A percentile compares a stretch with the other conserved stretches of the same genome.
phyloP scores from a whole-genome alignment of 2,888 invertebrate species.

The Caenorhabditis sp. region DNA sequence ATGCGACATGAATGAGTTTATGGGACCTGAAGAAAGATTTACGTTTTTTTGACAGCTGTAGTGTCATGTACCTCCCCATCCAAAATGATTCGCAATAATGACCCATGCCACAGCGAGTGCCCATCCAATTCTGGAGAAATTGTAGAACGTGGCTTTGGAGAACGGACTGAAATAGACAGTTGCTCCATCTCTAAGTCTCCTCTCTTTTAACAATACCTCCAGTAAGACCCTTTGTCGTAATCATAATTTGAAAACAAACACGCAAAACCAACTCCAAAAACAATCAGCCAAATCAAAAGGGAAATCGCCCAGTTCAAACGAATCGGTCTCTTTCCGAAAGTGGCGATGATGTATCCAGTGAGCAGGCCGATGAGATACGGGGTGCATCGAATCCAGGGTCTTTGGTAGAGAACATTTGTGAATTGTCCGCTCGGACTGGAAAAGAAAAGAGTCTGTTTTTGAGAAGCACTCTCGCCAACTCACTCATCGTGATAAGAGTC shows the following conservation, averaged over 20 bases:
- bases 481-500: slow-evolving; percentile 46
- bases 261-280: slow-evolving; percentile 47
- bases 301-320: slow-evolving; percentile 40
- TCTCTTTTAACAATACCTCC: too few relatives aligned
- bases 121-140: slow-evolving; percentile 83
- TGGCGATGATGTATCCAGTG: slow-evolving; percentile 80
- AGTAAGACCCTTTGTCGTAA: slow-evolving; percentile 46
- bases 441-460: neutral
- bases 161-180: slow-evolving; percentile 19
- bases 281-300: slow-evolving; percentile 46
- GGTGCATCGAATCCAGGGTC: slow-evolving; percentile 81
- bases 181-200: neutral
- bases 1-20: slow-evolving; percentile 74
- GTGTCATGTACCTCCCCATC: too few relatives aligned
- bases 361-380: slow-evolving; percentile 84
- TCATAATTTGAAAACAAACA: slow-evolving; percentile 51
- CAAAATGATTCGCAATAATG: slow-evolving; percentile 84
- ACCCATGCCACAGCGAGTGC: slow-evolving; percentile 84
- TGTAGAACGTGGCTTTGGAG: slow-evolving; percentile 53
- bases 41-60: too few relatives aligned
- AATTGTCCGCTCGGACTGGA: slow-evolving; percentile 30
- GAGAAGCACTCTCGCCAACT: too few relatives aligned
- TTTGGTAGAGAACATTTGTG: slow-evolving; percentile 34
- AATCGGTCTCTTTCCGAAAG: slow-evolving; percentile 37
- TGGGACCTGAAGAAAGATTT: too few relatives aligned